Base-by-base conservation (phyloP, 37 sponge, comb jelly and placozoan species). In the Lycopodina hypogea region DNA sequence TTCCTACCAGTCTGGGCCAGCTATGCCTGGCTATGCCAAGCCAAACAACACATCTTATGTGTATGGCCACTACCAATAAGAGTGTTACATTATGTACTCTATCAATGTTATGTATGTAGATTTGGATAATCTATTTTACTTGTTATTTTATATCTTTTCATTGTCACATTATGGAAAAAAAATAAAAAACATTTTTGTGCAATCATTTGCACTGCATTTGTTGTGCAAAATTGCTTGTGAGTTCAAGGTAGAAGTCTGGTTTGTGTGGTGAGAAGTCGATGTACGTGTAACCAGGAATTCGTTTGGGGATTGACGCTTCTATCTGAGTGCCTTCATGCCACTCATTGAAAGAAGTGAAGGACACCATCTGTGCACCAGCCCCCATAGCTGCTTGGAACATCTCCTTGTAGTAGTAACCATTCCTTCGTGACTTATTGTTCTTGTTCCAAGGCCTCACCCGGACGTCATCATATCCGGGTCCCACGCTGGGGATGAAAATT, bases 271-370 rank as follows among this genome's bases (percentile, higher is more conserved):
- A 9, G 53, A 89, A 93, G 78, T 93, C 87, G 30, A 69, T 6
- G 40, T 89, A 93, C 0, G 51, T 64, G 57, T 52, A 77, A 0
- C 39, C 37, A 21, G n/a, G 15, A 28, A 26, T 52, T 0, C 2
- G 30, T 65, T 93, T 87, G 0, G 83, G 90, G 2, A 92, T 40
- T 4, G 96, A 90, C 1, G 89, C 69, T 62, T 95, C 96, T 8
- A 95, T 95, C 73, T 95, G 96, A 30, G 96, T 95, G 1, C 96
- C 96, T 82, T 95, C 96, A 55, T 89, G 90, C 96, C 96, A 95
- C 75, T 95, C 96, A 41, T 95, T 95, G 73, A 92, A 95, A 0
- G 96, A 92, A 15, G 93, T 95, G 14, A 95, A 77, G 28, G 93
- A 92, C 9, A 95, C 52, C n/a, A 93, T 23, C 8, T 28, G 1